Percentiles rank a stretch among this genome's conserved stretches.
Evolutionary conservation across 2,113 vertebrate genomes (phyloP).

Genomic region (Synodontis membranacea): DNA sequence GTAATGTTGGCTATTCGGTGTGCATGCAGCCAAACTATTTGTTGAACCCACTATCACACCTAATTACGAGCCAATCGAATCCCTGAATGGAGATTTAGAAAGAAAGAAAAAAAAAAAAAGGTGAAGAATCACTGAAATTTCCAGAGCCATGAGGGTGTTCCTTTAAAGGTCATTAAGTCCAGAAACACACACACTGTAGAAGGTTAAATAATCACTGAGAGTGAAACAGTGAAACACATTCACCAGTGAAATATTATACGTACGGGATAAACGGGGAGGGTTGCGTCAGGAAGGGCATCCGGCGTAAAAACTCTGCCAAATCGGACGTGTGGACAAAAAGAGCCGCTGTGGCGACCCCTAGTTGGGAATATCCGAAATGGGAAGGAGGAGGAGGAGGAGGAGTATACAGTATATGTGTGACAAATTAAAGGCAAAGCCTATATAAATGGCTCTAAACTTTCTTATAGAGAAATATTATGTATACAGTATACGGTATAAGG

Average conservation of each 20-base stretch:
- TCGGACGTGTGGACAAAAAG: too few relatives aligned
- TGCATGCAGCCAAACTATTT: conserved; percentile 50
- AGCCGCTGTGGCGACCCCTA: too few relatives aligned
- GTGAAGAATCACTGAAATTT: conserved; percentile 37
- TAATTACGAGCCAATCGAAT: conserved; percentile 64
- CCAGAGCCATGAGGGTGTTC: background rate
- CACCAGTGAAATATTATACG: background rate
- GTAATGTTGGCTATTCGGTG: conserved; percentile 54
- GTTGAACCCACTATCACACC: conserved; percentile 34
- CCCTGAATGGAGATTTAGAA: conserved; percentile 47
- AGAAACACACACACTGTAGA: background rate
- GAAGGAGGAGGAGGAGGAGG: too few relatives aligned
- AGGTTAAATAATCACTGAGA: background rate
- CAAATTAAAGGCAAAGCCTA: too few relatives aligned
- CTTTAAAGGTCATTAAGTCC: background rate
- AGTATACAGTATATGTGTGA: too few relatives aligned
- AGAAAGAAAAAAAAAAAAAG: conserved; percentile 20
- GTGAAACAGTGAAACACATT: background rate
- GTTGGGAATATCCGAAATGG: too few relatives aligned
- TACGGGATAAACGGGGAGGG: too few relatives aligned
- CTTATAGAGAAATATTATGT: too few relatives aligned
- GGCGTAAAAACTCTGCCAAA: too few relatives aligned
- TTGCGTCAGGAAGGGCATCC: too few relatives aligned
- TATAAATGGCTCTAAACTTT: too few relatives aligned
- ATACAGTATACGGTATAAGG: background rate